Evolutionary conservation across 2,888 invertebrate species (phyloP).

Genomic region (Epiblema foenella): DNA sequence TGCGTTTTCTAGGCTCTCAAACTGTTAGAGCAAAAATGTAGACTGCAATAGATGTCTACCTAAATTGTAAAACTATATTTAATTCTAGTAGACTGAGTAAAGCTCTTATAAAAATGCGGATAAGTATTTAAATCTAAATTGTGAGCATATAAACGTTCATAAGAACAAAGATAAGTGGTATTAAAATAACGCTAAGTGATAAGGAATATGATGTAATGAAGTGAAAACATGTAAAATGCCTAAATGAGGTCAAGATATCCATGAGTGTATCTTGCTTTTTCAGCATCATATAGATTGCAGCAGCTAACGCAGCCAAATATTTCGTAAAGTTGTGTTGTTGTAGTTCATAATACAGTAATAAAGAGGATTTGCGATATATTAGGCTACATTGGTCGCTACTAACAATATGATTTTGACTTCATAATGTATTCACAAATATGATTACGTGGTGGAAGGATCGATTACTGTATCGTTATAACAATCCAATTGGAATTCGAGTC

Average conservation of each 20-base stretch:
- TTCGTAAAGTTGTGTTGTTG: no score
- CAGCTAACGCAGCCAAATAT: no score
- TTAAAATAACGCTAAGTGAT: conserved; percentile 9
- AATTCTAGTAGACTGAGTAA: neutral
- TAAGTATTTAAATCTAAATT: neutral
- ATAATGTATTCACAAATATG: conserved; percentile 5
- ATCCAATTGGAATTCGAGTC: neutral
- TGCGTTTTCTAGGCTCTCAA: neutral
- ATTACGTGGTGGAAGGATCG: conserved; percentile 3
- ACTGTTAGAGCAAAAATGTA: neutral
- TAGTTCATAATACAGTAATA: no score
- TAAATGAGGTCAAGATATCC: conserved; percentile 15
- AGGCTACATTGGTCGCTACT: no score
- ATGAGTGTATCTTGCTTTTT: no score
- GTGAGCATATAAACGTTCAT: neutral
- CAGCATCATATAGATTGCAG: no score
- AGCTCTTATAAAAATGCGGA: neutral
- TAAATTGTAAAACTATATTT: neutral
- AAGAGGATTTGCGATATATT: no score
- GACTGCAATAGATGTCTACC: neutral
- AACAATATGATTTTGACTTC: no score
- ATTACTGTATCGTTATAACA: neutral
- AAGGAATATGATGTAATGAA: conserved; percentile 10
- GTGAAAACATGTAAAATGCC: conserved; percentile 22
- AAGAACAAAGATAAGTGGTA: neutral